Percentiles rank a stretch among this genome's conserved stretches.
phyloP scores from a whole-genome alignment of 2,113 vertebrate species.

The Crypturellus undulatus region DNA sequence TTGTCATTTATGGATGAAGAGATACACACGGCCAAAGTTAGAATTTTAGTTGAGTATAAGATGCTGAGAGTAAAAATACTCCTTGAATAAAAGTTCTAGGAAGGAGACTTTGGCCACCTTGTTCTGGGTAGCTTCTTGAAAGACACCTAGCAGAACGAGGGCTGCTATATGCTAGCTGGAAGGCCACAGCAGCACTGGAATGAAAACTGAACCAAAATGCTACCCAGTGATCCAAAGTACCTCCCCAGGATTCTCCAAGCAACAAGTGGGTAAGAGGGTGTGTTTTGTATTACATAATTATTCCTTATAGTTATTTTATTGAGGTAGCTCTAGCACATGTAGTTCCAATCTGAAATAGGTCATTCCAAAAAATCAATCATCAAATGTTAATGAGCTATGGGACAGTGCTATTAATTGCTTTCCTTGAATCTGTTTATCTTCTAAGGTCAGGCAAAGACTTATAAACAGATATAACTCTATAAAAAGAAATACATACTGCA shows the following conservation, averaged over 20 bases:
- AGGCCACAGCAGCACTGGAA: neutral
- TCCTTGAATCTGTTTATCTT: slow-evolving; percentile 14
- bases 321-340: neutral
- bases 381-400: slow-evolving; percentile 18
- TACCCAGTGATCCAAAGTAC: neutral
- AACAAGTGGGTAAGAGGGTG: neutral
- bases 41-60: neutral
- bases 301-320: slow-evolving; percentile 8
- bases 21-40: neutral
- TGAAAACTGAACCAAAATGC: neutral
- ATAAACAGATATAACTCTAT: neutral
- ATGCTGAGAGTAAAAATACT: neutral
- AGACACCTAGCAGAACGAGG: neutral
- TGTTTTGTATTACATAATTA: neutral
- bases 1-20: neutral
- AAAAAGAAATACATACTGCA: neutral
- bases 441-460: slow-evolving; percentile 13
- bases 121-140: neutral
- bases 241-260: neutral
- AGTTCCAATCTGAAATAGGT: neutral
- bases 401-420: slow-evolving; percentile 25
- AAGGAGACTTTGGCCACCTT: neutral
- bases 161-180: neutral
- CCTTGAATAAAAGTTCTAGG: neutral
- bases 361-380: slow-evolving; percentile 41